Evolutionary conservation across 2,113 vertebrate species (phyloP).

Genomic region (Shinisaurus crocodilurus): DNA sequence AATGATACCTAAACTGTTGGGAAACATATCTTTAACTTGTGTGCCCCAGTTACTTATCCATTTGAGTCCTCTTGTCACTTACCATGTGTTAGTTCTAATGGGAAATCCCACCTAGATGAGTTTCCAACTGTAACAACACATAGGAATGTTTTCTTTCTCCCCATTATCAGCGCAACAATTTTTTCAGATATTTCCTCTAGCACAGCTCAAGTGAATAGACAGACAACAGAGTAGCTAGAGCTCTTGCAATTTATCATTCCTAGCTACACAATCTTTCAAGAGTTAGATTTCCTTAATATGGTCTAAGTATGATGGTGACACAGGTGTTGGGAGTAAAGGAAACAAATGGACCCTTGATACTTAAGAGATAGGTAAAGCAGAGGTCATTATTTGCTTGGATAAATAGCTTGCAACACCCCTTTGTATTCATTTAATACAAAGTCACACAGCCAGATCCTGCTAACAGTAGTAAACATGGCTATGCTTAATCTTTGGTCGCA

Average conservation of each 20-base stretch:
- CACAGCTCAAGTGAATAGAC: not conserved
- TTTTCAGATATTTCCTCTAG: conserved; percentile 34
- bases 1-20: conserved; percentile 23
- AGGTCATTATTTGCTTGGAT: not conserved
- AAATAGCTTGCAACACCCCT: not conserved
- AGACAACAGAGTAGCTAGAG: not conserved
- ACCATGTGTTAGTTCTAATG: conserved; percentile 40
- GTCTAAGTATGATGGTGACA: not conserved
- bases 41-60: conserved; percentile 14
- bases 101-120: conserved; percentile 32
- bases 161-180: conserved; percentile 19
- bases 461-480: not conserved
- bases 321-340: not conserved
- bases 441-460: not conserved
- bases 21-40: conserved; percentile 17
- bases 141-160: conserved; percentile 48
- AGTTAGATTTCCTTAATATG: not conserved
- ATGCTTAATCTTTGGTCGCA: not conserved
- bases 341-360: not conserved
- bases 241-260: not conserved
- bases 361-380: not conserved
- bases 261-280: not conserved
- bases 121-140: conserved; percentile 32
- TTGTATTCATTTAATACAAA: not conserved
- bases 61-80: not conserved